Percentiles rank a stretch among this genome's conserved stretches.
These are phyloP conservation scores for Acanthococcus lagerstroemiae DNA, from an alignment of 2,888 invertebrate genomes.

Conservation along the genomic window DNA sequence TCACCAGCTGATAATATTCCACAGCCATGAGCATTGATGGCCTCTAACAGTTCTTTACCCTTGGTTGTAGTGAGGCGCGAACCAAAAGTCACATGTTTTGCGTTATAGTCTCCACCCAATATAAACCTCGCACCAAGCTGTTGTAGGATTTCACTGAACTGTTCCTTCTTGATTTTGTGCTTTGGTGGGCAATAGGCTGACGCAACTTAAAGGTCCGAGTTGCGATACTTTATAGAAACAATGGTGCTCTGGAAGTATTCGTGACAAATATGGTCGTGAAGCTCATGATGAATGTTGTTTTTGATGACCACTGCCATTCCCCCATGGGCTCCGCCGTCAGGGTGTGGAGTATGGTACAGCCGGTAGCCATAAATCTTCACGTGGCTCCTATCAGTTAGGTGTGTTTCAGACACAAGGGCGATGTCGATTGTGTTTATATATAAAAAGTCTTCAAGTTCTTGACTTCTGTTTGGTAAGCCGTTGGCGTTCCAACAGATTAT, in stretches of 20 bases:
- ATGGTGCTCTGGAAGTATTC: not conserved
- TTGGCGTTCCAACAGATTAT: too few species aligned
- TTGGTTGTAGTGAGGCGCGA: not conserved
- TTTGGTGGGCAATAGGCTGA: too few species aligned
- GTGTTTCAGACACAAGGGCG: too few species aligned
- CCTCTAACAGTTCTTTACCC: not conserved
- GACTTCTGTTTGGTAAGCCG: too few species aligned
- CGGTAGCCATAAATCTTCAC: not conserved
- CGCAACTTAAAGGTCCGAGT: too few species aligned
- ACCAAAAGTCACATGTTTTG: not conserved
- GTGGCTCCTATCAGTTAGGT: too few species aligned
- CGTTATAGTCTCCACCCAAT: not conserved
- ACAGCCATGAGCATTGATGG: not conserved
- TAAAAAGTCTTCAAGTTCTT: too few species aligned
- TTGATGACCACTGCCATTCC: not conserved
- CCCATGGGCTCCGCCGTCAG: not conserved
- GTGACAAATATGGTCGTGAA: not conserved
- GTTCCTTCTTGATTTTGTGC: not conserved
- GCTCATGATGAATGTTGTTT: not conserved
- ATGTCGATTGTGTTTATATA: too few species aligned
- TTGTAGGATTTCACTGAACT: not conserved
- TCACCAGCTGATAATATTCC: not conserved
- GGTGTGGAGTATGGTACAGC: not conserved
- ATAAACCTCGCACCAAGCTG: not conserved
- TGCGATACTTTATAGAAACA: not conserved